These are phyloP conservation scores for Eupsittula cactorum DNA, from an alignment of 2,113 vertebrate genomes.

Conservation along the genomic window DNA sequence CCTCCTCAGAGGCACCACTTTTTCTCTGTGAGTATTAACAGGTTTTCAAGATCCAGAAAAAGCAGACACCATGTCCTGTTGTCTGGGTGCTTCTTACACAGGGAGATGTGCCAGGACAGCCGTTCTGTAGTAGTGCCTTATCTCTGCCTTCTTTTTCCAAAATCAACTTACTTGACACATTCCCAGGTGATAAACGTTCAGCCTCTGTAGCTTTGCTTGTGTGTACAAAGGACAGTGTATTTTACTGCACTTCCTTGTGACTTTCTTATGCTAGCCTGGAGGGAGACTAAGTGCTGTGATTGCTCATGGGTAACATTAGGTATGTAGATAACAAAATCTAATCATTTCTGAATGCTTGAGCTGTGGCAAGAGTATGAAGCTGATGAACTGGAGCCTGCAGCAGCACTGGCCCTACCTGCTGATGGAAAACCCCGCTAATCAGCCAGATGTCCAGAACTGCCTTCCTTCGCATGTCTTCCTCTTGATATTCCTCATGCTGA, in stretches of 20 bases:
- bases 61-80: not conserved
- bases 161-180: not conserved
- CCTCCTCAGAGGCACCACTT: not conserved
- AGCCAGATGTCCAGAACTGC: not conserved
- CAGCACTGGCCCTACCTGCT: not conserved
- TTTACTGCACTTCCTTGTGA: not conserved
- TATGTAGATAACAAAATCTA: conserved; percentile 29
- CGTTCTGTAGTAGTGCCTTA: not conserved
- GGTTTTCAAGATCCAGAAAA: not conserved
- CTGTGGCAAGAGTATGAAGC: not conserved
- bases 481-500: not conserved
- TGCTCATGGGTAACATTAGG: not conserved
- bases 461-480: not conserved
- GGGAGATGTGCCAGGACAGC: not conserved
- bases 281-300: not conserved
- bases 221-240: not conserved
- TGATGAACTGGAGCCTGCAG: not conserved
- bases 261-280: not conserved
- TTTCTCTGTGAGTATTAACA: not conserved
- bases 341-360: not conserved
- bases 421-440: not conserved
- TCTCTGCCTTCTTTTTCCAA: not conserved
- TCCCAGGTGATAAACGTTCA: not conserved
- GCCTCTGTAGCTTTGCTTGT: not conserved
- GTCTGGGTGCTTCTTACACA: not conserved